Evolutionary conservation across 2,888 invertebrate species (phyloP).

Genomic region (Lamellibrachia columna): DNA sequence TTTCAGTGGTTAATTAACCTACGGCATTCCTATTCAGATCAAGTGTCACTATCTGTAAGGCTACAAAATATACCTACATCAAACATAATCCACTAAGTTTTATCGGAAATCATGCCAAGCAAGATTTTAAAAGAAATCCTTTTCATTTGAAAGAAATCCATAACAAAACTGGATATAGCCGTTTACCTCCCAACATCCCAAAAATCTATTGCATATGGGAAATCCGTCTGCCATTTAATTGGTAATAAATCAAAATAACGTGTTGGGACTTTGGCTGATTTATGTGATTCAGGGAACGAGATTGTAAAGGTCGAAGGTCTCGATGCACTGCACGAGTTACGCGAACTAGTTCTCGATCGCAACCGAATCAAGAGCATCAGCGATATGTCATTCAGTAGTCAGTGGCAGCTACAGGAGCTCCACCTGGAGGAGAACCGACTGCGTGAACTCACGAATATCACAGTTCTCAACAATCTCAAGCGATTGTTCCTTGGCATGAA

Average conservation of each 20-base stretch:
- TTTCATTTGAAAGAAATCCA: too few relatives aligned
- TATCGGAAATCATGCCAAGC: too few relatives aligned
- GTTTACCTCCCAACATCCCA: too few relatives aligned
- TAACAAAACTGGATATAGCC: too few relatives aligned
- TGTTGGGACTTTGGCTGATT: not conserved
- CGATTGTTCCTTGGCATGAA: constrained; percentile 65
- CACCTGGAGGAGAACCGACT: constrained; percentile 66
- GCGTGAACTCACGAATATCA: constrained; percentile 56
- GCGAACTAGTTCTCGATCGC: constrained; percentile 64
- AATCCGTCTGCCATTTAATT: not conserved
- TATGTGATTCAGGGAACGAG: constrained; percentile 59
- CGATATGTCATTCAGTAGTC: constrained; percentile 61
- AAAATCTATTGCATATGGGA: not conserved
- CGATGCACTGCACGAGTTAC: constrained; percentile 60
- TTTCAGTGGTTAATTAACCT: too few relatives aligned
- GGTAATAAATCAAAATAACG: not conserved
- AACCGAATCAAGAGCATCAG: constrained; percentile 63
- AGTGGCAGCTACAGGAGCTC: constrained; percentile 64
- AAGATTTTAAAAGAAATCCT: too few relatives aligned
- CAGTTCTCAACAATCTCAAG: constrained; percentile 59
- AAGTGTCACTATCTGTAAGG: too few relatives aligned
- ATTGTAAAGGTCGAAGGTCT: constrained; percentile 63
- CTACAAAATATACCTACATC: too few relatives aligned
- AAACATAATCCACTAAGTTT: too few relatives aligned
- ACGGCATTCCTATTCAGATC: too few relatives aligned